Evolutionary conservation across 2,797 vertebrate species (phyloP), one percentile per base, ranked within the genome.

Genomic region (Sebastes trivittatus): DNA sequence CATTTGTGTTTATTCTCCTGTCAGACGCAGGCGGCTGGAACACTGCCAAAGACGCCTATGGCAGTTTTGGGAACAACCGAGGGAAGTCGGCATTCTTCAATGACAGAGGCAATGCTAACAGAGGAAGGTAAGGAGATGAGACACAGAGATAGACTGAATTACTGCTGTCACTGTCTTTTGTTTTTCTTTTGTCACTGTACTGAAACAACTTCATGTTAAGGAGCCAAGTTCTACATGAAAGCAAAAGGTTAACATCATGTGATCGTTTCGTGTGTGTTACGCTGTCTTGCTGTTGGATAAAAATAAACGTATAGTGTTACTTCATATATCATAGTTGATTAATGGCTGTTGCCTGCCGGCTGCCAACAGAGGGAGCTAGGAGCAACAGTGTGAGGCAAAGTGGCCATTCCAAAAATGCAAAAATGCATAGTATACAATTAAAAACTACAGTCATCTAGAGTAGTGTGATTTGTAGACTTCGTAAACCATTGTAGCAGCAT

Each of bases 21-120:
- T 77, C 69, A 94, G 94, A 95, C 0, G 95, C 94, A 4, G 88
- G 94, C 3, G 97, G 97, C 71, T 98, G 98, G 98, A 98, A 96
- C 92, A 94, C 96, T 1, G 86, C 93, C 62, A 97, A 98, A 90
- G 98, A 99, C 23, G 95, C 97, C 2, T 99, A 98, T 87, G 97
- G 95, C 94, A 98, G 96, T 90, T 99, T 99, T 59, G 96, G 97
- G 11, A 97, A 96, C n/a, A 98, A 98, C 77, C 94, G 97, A 34
- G 97, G 97, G 38, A 97, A 97, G 20, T 97, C 98, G 42, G 95
- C 97, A 1, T 97, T 97, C 92, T 98, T 98, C 32, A 95, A 84
- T 62, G 98, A 99, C 84, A 95, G 97, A 75, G 97, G 97, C 27
- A 96, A 95, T 22, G 95, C 96, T 7, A 96, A 95, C 60, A 95